Conservation (phyloP, 2,888 invertebrate species). For the Zygaena filipendulae region DNA sequence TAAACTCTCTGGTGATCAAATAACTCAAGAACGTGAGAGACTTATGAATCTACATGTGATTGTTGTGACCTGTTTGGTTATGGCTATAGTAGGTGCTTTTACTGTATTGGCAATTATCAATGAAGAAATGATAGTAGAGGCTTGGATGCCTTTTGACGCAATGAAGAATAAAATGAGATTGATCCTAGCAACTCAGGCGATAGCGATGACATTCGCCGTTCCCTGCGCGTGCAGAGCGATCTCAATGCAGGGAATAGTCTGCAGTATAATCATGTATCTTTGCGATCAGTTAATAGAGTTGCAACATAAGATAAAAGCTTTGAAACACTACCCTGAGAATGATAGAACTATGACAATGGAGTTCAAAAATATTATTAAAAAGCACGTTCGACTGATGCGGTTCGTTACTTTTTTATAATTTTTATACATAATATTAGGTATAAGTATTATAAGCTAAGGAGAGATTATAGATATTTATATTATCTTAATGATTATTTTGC, state of each 20-base stretch:
- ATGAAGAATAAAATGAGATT: slow-evolving; percentile 27
- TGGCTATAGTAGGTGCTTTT: slow-evolving; percentile 24
- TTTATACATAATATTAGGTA: too few species aligned
- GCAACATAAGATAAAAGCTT: slow-evolving; percentile 26
- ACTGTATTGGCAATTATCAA: slow-evolving; percentile 26
- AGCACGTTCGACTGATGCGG: slow-evolving; percentile 46
- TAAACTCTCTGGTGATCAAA: slow-evolving; percentile 31
- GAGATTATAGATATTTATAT: slow-evolving; percentile 2
- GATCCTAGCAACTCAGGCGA: slow-evolving; percentile 27
- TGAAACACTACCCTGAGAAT: slow-evolving; percentile 24
- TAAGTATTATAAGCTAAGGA: background rate
- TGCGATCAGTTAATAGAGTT: slow-evolving; percentile 43
- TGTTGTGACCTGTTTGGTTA: slow-evolving; percentile 22
- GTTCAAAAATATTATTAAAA: slow-evolving; percentile 33
- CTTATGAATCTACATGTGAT: slow-evolving; percentile 30
- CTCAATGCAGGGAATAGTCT: slow-evolving; percentile 43
- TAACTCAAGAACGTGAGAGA: slow-evolving; percentile 26
- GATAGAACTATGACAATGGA: slow-evolving; percentile 24
- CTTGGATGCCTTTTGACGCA: slow-evolving; percentile 49
- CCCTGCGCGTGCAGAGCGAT: slow-evolving; percentile 34
- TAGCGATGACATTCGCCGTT: slow-evolving; percentile 24
- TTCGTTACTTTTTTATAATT: slow-evolving; percentile 18
- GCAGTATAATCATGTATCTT: slow-evolving; percentile 43
- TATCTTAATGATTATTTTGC: slow-evolving; percentile 18
- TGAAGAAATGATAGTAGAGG: slow-evolving; percentile 36